Evolutionary conservation across 2,113 vertebrate species (phyloP), one percentile per base, ranked within the genome.

Genomic region (Passer montanus): DNA sequence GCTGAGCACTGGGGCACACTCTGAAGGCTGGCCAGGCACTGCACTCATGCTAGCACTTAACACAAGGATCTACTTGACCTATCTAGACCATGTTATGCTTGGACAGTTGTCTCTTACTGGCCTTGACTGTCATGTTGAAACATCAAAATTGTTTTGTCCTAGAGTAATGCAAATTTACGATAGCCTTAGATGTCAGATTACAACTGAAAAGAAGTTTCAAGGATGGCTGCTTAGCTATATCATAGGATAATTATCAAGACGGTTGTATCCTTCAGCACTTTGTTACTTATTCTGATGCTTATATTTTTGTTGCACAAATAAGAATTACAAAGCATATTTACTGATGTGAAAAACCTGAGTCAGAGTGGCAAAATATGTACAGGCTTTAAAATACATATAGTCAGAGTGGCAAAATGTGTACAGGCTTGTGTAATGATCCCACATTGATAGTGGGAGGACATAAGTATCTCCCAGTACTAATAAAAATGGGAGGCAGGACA

Each of bases 401-500:
- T 69, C 41, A 77, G 26, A 73, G 55, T 41, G 64, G 37, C 49
- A 60, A 73, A 81, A 89, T 53, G 53, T 4, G 3, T 12, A 31
- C 31, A 75, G 47, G 13, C 39, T 83, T 88, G 31, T 56, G 18
- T 41, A 39, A 23, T 47, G 47, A 55, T 63, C 28, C 24, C 10
- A 4, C 9, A 7, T 4, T 70, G 62, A 16, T 63, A 60, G 39
- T 6, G 0, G 39, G 20, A 30, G 26, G 11, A 41, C 0, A 0
- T 53, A 59, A 90, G 12, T 26, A 50, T 35, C 28, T 85, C 24
- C 28, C 26, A 37, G 11, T 31, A 8, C 26, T 67, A 20, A 52
- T 35, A 67, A 43, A 30, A 75, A 24, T 2, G 13, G 35, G 30
- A 30, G 19, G 15, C 4, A 7, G 47, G 22, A 58, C 41, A 63